Evolutionary conservation across 2,888 invertebrate genomes (phyloP), one percentile per base, ranked within the genome.

Genomic region (Andrena trimmerana): DNA sequence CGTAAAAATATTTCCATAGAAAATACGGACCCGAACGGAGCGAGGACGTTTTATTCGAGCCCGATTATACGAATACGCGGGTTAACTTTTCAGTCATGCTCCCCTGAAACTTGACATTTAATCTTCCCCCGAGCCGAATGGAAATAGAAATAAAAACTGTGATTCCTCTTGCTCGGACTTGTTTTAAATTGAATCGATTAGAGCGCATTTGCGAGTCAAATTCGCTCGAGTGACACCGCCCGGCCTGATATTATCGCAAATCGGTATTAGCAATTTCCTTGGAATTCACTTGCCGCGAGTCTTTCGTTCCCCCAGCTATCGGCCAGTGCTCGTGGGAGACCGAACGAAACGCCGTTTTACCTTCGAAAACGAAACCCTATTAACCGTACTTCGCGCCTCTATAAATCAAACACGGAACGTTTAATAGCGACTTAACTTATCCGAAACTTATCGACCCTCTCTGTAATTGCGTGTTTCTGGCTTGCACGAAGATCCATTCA

Each of bases 321-420:
- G 13, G 42, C 42, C 13, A 16, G 42, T 42, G 42, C 42, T 1
- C 4, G 16, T 5, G 42, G 16, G 16, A 42, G 42, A 1, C 16
- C 42, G 16, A 42, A 16, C 16, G 42, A 42, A 42, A 42, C 42
- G 42, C 42, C 42, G 42, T 42, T 42, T 42, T 42, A 42, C 13
- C 16, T 13, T 16, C 42, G 16, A 16, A 42, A 42, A 42, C 27
- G 57, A 50, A n/a, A 71, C 20, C 20, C 60, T n/a, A 57, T 71
- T 70, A 60, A 24, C 42, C 27, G 29, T n/a, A 4, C 79, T 57
- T 65, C 62, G 62, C 62, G 65, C 57, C 24, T 70, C 36, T 65
- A 80, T 80, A 80, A 80, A 81, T 80, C 65, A 81, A 66, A 66
- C 52, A 36, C 81, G 80, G 67, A 27, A 81, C 82, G 67, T 81